Base-by-base conservation (phyloP, 64 coral and sea anemone genomes). In the Actinia tenebrosa region DNA sequence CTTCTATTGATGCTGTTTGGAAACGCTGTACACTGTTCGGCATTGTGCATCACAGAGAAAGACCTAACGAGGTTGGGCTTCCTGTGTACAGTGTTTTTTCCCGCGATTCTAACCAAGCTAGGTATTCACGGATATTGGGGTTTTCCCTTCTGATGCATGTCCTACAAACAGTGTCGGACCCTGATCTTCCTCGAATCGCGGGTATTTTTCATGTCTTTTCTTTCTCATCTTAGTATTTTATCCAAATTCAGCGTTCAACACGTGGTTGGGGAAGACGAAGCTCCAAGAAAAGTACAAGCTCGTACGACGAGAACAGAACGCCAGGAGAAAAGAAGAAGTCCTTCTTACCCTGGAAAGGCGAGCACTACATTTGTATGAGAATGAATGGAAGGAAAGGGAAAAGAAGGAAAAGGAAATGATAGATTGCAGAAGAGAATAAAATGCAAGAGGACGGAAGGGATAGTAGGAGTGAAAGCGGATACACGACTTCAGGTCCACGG, bases 271-370 rank as follows among this genome's bases (percentile, higher is more conserved):
- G 90, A 14, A 93, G 87, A 47, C 84, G 87, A 45, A 86, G 87
- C 43, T 82, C 87, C 52, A 90, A 77, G 66, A 89, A 91, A 83
- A 80, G 87, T 43, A 60, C 71, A n/a, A 52, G 44, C 10, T 81
- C 77, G 10, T 56, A 64, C 59, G 95, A 98, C 5, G 92, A 94
- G 44, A 82, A 17, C 19, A 94, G 84, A 37, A 56, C 88, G 54
- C 45, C 88, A 45, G 83, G 61, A 54, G 93, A 95, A 26, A 92
- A 86, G 59, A 98, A 91, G 45, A 98, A 86, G 53, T 91, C 95
- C 0, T 84, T 98, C 77, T 87, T 98, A 4, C 95, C 95, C 2
- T 98, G 95, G 95, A 94, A 91, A 94, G 92, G 95, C 94, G 30
- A 37, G 30, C 30, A 37, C 30, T 37, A 37, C 30, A 37, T 37